A percentile compares a stretch with the other conserved stretches of the same genome.
These are phyloP conservation scores for Calosoma granatense DNA, from an alignment of 1,140 invertebrate genomes.

Conservation along the genomic window DNA sequence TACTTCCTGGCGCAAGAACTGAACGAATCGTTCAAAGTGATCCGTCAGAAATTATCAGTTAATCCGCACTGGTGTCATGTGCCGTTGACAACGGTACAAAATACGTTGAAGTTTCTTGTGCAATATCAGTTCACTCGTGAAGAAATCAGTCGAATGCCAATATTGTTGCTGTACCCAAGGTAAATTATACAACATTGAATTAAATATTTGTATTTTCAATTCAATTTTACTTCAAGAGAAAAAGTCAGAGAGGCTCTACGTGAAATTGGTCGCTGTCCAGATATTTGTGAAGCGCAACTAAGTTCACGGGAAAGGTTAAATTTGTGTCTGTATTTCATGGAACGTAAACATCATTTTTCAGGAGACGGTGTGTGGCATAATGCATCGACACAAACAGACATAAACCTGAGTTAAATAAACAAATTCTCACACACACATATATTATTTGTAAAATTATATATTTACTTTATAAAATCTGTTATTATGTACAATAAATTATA, in stretches of 20 bases:
- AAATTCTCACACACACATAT: too few relatives aligned
- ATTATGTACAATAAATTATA: neutral
- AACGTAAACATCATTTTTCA: constrained; percentile 35
- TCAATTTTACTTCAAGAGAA: neutral
- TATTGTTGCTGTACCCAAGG: constrained; percentile 28
- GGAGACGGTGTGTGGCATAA: constrained; percentile 36
- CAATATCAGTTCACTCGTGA: constrained; percentile 34
- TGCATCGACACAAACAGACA: neutral
- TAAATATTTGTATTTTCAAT: neutral
- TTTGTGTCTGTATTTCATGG: constrained; percentile 35
- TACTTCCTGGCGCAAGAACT: constrained; percentile 29
- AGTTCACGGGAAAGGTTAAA: constrained; percentile 23
- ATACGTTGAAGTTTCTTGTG: constrained; percentile 38
- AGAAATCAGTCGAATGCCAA: constrained; percentile 41
- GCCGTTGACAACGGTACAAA: constrained; percentile 38
- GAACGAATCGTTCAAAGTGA: constrained; percentile 21
- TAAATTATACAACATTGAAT: neutral
- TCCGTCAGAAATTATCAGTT: constrained; percentile 33
- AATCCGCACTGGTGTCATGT: constrained; percentile 48
- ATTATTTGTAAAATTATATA: too few relatives aligned
- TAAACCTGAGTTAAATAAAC: too few relatives aligned
- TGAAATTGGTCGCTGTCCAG: neutral
- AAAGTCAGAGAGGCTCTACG: neutral
- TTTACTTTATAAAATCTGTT: too few relatives aligned
- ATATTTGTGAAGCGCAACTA: neutral